phyloP scores from a whole-genome alignment of 2,888 invertebrate species.

The Nomada lathburiana region DNA sequence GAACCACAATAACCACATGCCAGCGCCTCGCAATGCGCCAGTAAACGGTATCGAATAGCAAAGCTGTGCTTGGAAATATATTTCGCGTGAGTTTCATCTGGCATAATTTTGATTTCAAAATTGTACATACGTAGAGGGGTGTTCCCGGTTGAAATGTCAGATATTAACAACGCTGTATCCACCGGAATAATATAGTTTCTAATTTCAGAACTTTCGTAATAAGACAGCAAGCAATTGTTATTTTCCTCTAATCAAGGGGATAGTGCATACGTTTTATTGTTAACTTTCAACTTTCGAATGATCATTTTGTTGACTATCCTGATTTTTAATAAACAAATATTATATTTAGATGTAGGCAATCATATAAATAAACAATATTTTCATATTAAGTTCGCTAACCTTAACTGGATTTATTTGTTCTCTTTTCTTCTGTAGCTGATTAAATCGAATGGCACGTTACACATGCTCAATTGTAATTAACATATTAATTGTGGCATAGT shows the following conservation, averaged over 20 bases:
- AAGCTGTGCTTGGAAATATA: constrained; percentile 35
- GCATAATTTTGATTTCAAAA: constrained; percentile 49
- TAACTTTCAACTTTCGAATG: constrained; percentile 31
- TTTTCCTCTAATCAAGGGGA: constrained; percentile 27
- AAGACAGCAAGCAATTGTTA: constrained; percentile 19
- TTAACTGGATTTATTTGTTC: not conserved
- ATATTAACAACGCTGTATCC: constrained; percentile 15
- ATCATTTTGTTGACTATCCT: constrained; percentile 9
- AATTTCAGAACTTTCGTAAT: constrained; percentile 7
- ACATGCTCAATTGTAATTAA: not conserved
- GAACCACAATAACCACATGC: constrained; percentile 82
- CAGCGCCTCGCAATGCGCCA: constrained; percentile 69
- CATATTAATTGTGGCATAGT: not conserved
- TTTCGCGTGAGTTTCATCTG: constrained; percentile 37
- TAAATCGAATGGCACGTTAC: not conserved
- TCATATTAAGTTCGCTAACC: not conserved
- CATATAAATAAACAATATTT: constrained; percentile 36
- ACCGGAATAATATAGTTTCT: constrained; percentile 21
- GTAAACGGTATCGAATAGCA: constrained; percentile 79
- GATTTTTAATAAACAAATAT: constrained; percentile 24
- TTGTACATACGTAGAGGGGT: constrained; percentile 15
- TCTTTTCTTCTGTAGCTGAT: not conserved
- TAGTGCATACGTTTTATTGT: constrained; percentile 47
- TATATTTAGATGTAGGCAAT: constrained; percentile 31
- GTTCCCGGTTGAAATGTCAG: constrained; percentile 1